phyloP scores from a whole-genome alignment of 2,888 invertebrate species.

The Calephelis perditalis region DNA sequence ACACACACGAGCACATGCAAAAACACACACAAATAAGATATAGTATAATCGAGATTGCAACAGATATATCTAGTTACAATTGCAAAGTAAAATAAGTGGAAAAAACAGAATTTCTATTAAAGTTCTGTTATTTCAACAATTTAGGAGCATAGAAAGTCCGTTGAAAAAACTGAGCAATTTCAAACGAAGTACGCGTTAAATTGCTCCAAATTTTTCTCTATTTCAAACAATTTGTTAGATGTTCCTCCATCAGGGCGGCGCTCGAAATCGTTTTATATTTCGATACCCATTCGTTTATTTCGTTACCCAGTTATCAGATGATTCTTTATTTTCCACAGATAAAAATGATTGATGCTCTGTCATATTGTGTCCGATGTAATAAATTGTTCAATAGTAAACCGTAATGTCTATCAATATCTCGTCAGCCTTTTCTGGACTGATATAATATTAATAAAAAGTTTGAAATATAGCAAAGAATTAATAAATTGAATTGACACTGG shows the following conservation, averaged over 20 bases:
- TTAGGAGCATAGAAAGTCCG: neutral
- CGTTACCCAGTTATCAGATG: slow-evolving; percentile 8
- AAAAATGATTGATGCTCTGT: slow-evolving; percentile 11
- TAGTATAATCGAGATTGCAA: too few relatives aligned
- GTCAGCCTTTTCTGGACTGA: slow-evolving; percentile 5
- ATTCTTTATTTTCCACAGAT: slow-evolving; percentile 12
- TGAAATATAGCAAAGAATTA: neutral
- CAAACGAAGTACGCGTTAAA: neutral
- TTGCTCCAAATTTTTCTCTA: neutral
- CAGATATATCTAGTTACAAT: too few relatives aligned
- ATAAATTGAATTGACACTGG: too few relatives aligned
- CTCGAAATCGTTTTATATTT: slow-evolving; percentile 4
- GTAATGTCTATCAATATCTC: slow-evolving; percentile 12
- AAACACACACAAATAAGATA: too few relatives aligned
- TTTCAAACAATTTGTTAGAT: slow-evolving; percentile 10
- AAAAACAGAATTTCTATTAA: too few relatives aligned
- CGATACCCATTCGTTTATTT: slow-evolving; percentile 10
- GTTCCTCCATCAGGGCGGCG: slow-evolving; percentile 5
- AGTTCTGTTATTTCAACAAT: neutral
- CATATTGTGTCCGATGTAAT: slow-evolving; percentile 10
- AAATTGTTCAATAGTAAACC: slow-evolving; percentile 11
- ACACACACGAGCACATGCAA: too few relatives aligned
- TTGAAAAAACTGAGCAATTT: neutral
- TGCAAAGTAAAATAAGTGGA: too few relatives aligned
- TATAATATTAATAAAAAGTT: slow-evolving; percentile 7